Evolutionary conservation across 2,888 invertebrate species (phyloP), one percentile per base, ranked within the genome.

Genomic region (Netelia inedita): DNA sequence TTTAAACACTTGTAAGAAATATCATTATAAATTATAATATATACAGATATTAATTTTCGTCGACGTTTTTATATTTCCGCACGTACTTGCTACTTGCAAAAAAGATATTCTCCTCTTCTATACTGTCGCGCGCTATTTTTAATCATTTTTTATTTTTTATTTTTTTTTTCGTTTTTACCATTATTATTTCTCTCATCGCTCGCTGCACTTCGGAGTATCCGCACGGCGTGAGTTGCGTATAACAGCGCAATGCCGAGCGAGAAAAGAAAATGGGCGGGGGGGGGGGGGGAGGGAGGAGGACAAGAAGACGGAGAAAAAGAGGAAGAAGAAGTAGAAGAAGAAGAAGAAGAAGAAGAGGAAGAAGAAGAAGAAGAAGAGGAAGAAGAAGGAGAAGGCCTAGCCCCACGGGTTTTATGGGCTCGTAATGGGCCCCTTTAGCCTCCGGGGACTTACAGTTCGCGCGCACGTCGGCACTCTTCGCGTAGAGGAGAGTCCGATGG

Each of bases 381-480:
- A 46, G 72, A 28, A 46, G 14, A 46, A 46, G 43, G 66, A 61
- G 53, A 28, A 88, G 86, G 88, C 90, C 88, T 89, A 88, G 88
- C 89, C 69, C 88, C 85, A 87, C 88, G 87, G 85, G 87, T 91
- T 92, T 92, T 92, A 92, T 88, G 91, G 88, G 86, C 88, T 86
- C 87, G 89, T 92, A 92, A 92, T 91, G 89, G 90, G 89, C 91
- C 91, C 90, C 89, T 90, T 85, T 89, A 85, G 89, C 87, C 86
- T 87, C 88, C 86, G 86, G 85, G 71, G 82, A 74, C 79, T 65
- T 28, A 6, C 59, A 46, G 79, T 53, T 46, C 63, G 65, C 65
- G 71, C 65, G 63, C 21, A 57, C 66, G 74, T 80, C 83, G 87
- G 76, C 23, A 28, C 28, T 66, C 76, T 66, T 50, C 66, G 41